Base-by-base conservation (phyloP, 2,797 vertebrate species). In the Leucoraja ocellata region DNA sequence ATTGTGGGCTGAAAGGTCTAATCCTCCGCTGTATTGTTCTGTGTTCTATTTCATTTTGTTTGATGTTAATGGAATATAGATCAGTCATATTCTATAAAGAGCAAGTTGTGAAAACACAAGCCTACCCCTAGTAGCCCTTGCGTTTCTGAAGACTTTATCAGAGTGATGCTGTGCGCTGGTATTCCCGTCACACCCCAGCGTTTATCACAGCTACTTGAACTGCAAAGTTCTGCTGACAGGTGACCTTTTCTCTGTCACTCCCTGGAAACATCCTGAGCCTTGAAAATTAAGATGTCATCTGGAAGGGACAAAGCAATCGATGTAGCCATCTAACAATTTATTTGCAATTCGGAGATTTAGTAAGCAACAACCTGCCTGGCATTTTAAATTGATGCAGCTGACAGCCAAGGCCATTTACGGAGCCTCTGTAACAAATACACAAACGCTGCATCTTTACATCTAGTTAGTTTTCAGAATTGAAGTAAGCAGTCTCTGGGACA, bases 221-320 rank as follows among this genome's bases (percentile, higher is more conserved):
- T 5, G 5, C 71, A 92, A 76, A 39, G 90, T 92, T 92, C 23
- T 92, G 90, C 39, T 92, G 90, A 92, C 90, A 92, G 71, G 18
- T 92, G 90, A 92, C 90, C 71, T 92, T 92, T 92, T 91, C 39
- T 63, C 90, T 92, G 90, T 92, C 90, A 92, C 90, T 46, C 71
- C 46, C 71, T 76, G 71, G 46, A 92, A 76, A 76, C 36, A 92
- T 92, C 90, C 71, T 92, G 90, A 92, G 68, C 73, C 39, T 92
- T 92, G 90, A 76, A 92, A 92, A 92, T 74, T 74, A 54, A 92
- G 90, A 92, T 92, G 90, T 92, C 65, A 92, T n/a, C 90, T 46
- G 25, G 21, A 58, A 54, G 23, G 65, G 71, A 92, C 90, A 92
- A 76, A 92, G 71, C 90, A 76, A 92, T 92, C 90, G 71, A 92